Evolutionary conservation across 2,888 invertebrate genomes (phyloP), one percentile per base, ranked within the genome.

Genomic region (Drosophila diplacantha): DNA sequence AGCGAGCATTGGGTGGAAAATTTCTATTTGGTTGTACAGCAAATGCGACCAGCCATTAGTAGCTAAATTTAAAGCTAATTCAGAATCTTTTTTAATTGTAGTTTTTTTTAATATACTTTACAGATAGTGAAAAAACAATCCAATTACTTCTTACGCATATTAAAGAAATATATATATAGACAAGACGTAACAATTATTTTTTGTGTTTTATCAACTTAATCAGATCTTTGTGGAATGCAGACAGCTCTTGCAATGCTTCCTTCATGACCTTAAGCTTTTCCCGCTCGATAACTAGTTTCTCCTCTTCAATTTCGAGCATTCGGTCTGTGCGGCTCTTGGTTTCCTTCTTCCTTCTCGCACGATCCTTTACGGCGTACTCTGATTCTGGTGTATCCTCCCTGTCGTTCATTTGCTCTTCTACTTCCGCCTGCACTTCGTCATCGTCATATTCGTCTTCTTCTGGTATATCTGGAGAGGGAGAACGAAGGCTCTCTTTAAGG

Each of bases 261-360:
- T 70, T 68, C 75, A 78, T 78, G 8, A 75, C 75, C 22, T 58
- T 52, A 5, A 75, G 57, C 44, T 78, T 71, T 18, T 75, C 66
- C 16, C 57, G 63, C 32, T 76, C 75, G 14, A 78, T 57, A 5
- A 22, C 8, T 9, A 76, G 44, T 22, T 78, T 81, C 38, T 76
- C 75, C 22, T 73, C 60, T 34, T 81, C 66, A 12, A 78, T 78
- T 54, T 78, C 31, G 5, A 78, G 8, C 37, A 75, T 35, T 12
- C 52, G 29, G 7, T 54, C 53, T 8, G 51, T 16, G 6, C 11
- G 16, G 8, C 22, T 43, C 12, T 16, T 24, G 7, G 12, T 6
- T 3, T 14, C 14, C 3, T 20, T 31, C 11, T 16, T 11, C 4
- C n/a, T 32, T 11, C 26, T n/a, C n/a, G 14, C 9, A 16, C 24